Base-by-base conservation (phyloP, 2,888 invertebrate genomes). In the Volucella inanis region DNA sequence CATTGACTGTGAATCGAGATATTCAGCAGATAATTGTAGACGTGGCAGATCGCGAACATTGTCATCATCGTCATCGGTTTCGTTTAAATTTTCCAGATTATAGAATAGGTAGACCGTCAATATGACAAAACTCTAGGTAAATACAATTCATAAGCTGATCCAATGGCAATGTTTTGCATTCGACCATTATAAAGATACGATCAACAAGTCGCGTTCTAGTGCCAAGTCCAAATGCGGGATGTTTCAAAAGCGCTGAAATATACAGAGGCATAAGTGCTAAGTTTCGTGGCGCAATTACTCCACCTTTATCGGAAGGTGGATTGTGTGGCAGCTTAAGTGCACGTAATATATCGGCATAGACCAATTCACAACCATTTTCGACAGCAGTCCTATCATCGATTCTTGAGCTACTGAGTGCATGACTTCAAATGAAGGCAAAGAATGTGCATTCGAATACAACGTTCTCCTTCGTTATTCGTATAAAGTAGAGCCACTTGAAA, bases 191-290 rank as follows among this genome's bases (percentile, higher is more conserved):
- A 89, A 95, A 96, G 45, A 98, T 95, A 72, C 99, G 94, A 92
- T 99, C 98, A 93, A 99, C 99, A 70, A 99, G 93, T 47, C 97
- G 95, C 2, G 98, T 98, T 89, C 96, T 96, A 12, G 95, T 95
- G 81, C 98, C 98, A 75, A 96, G 95, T 88, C 98, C 94, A 93
- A 99, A 98, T 12, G 98, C 98, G 89, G 94, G 93, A 92, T 95
- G 94, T 93, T 99, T 98, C 70, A 99, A 93, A 89, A 99, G 92
- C 45, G 98, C 98, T 86, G 97, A 94, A 88, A 98, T 95, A 90
- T 96, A 98, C 71, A 98, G 92, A 12, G 99, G 98, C 91, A 99
- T 92, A 86, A 99, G 93, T 65, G 96, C 94, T 76, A 98, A 94
- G 89, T 96, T 94, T 72, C 93, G 93, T 0, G 98, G 97, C 52